Conservation (phyloP, 2,113 vertebrate species). For the Saccopteryx bilineata region DNA sequence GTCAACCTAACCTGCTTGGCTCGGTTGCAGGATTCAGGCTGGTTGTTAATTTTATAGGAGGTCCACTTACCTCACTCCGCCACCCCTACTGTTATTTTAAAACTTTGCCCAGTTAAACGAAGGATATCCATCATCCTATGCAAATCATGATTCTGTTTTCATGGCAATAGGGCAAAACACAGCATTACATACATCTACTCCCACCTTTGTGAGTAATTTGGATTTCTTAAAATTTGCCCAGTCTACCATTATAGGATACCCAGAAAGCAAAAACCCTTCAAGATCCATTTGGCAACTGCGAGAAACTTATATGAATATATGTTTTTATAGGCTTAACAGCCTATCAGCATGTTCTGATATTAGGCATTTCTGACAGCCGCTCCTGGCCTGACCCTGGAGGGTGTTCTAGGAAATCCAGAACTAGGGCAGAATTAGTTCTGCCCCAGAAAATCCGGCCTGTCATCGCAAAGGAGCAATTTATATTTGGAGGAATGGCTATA, state of each 20-base stretch:
- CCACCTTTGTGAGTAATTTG: constrained; percentile 8
- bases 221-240: constrained; percentile 28
- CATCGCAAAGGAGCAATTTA: constrained; percentile 64
- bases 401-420: constrained; percentile 76
- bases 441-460: constrained; percentile 76
- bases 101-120: constrained; percentile 57
- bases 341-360: constrained; percentile 51
- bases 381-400: constrained; percentile 73
- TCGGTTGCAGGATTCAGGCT: constrained; percentile 38
- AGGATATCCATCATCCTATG: constrained; percentile 65
- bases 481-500: constrained; percentile 47
- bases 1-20: constrained; percentile 50
- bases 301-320: constrained; percentile 2
- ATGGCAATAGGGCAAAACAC: not conserved
- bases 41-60: constrained; percentile 70
- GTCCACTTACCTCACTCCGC: not conserved
- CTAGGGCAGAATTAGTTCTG: constrained; percentile 67
- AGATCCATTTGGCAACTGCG: constrained; percentile 47
- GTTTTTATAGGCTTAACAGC: constrained; percentile 4
- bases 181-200: not conserved
- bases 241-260: constrained; percentile 8
- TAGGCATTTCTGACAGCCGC: constrained; percentile 66
- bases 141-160: constrained; percentile 50
- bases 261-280: constrained; percentile 37
- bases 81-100: constrained; percentile 41